These are phyloP conservation scores for Zophobas atratus DNA, from an alignment of 1,140 invertebrate species.

Conservation along the genomic window DNA sequence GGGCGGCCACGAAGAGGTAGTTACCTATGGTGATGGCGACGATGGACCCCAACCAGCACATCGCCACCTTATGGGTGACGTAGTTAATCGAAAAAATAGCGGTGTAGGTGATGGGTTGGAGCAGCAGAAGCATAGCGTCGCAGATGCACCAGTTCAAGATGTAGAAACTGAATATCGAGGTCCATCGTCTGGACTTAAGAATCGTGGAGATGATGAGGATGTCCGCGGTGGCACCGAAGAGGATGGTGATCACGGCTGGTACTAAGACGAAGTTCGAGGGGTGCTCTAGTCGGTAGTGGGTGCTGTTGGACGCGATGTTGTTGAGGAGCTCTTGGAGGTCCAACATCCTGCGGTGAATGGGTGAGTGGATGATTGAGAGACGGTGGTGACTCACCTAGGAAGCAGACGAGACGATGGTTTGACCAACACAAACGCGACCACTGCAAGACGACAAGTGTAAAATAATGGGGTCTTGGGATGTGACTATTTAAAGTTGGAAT, in stretches of 20 bases:
- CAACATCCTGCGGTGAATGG: no score
- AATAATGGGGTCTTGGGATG: neutral
- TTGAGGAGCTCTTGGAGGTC: neutral
- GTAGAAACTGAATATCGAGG: slow-evolving; percentile 52
- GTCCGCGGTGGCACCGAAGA: slow-evolving; percentile 47
- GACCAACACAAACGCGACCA: neutral
- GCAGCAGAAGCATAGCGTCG: slow-evolving; percentile 49
- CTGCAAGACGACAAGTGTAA: slow-evolving; percentile 22
- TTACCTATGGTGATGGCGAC: slow-evolving; percentile 50
- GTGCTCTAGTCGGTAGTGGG: slow-evolving; percentile 44
- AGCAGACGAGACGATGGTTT: neutral
- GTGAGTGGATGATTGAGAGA: no score
- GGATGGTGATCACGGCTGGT: slow-evolving; percentile 6
- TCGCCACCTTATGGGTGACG: slow-evolving; percentile 23
- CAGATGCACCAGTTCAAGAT: slow-evolving; percentile 56
- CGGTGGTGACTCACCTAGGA: neutral
- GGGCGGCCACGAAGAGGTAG: slow-evolving; percentile 52
- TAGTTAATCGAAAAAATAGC: slow-evolving; percentile 47
- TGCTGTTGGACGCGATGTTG: slow-evolving; percentile 31
- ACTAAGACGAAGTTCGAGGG: slow-evolving; percentile 35
- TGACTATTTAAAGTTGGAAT: slow-evolving; percentile 17
- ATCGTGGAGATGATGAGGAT: slow-evolving; percentile 48
- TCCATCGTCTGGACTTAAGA: slow-evolving; percentile 31
- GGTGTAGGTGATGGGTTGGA: slow-evolving; percentile 44
- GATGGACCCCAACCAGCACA: slow-evolving; percentile 47